phyloP scores from a whole-genome alignment of 2,113 vertebrate genomes.

The Ptyas mucosa region DNA sequence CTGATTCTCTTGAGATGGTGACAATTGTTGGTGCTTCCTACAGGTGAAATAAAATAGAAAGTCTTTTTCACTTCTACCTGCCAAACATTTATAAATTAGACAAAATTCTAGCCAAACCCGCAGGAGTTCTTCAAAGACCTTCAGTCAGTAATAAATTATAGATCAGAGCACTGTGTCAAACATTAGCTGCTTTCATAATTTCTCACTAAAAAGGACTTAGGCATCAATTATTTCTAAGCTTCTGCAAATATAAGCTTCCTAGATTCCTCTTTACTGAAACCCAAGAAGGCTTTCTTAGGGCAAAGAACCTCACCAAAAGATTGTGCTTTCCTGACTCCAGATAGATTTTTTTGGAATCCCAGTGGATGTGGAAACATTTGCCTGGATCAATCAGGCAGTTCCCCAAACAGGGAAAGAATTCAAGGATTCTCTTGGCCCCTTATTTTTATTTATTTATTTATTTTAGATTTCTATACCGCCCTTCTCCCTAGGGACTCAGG shows the following conservation, averaged over 20 bases:
- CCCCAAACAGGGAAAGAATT: not conserved
- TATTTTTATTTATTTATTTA: no score
- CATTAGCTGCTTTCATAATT: slow-evolving; percentile 23
- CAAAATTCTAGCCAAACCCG: not conserved
- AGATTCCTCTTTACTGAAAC: not conserved
- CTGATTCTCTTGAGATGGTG: not conserved
- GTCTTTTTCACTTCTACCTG: not conserved
- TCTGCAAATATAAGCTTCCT: not conserved
- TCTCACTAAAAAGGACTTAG: slow-evolving; percentile 13
- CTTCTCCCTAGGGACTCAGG: no score
- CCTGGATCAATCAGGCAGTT: not conserved
- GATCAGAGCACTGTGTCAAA: slow-evolving; percentile 5
- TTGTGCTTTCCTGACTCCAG: not conserved
- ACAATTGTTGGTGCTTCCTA: not conserved
- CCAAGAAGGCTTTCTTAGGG: not conserved
- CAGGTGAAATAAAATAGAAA: not conserved
- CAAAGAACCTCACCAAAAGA: not conserved
- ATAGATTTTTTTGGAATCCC: not conserved
- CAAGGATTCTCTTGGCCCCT: not conserved
- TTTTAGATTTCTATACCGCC: no score
- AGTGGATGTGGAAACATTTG: not conserved
- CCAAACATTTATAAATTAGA: slow-evolving; percentile 8
- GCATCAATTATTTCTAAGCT: slow-evolving; percentile 20
- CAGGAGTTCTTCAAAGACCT: not conserved
- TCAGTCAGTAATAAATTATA: slow-evolving; percentile 17